Evolutionary conservation across 2,888 invertebrate genomes (phyloP), one percentile per base, ranked within the genome.

Genomic region (Drosophila melanocephala): DNA sequence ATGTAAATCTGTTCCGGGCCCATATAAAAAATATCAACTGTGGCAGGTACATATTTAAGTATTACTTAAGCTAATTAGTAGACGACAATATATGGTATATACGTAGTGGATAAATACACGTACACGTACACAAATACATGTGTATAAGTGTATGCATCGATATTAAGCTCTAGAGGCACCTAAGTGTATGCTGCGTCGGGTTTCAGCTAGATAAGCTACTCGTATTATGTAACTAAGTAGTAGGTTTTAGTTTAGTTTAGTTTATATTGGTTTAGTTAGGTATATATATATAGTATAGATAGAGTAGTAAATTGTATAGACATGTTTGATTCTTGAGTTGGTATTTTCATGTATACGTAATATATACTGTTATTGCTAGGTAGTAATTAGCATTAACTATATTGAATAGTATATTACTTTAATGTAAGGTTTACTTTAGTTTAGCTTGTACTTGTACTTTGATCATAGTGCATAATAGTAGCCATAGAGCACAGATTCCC

Each of bases 211-310:
- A 37, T 79, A 67, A 61, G 62, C 80, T 79, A 79, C 76, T 56
- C 68, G 66, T 73, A 76, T 73, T 79, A 79, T 72, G 72, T 79
- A 79, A 69, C 79, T 81, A 81, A 72, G 19, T 81, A 68, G 44
- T 77, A 70, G 32, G 58, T 57, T 67, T 69, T 59, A 57, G 44
- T 72, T 74, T 58, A 70, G 61, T 69, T 73, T 59, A 75, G 60
- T 72, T 74, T 58, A 70, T 42, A 55, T 69, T 52, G 59, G 61
- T 69, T 58, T 30, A 39, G 47, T 61, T 72, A 57, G 42, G 53
- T 63, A 60, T 77, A 77, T 22, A 22, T 19, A n/a, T 44, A 59
- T 57, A 35, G 68, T 72, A 68, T 70, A 68, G 37, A 67, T 70
- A 56, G 57, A 58, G 77, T 73, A 61, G 55, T 47, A 50, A 50